Percentiles rank a stretch among this genome's conserved stretches.
Conservation (phyloP, 2,113 vertebrate species). For the Strix uralensis region DNA sequence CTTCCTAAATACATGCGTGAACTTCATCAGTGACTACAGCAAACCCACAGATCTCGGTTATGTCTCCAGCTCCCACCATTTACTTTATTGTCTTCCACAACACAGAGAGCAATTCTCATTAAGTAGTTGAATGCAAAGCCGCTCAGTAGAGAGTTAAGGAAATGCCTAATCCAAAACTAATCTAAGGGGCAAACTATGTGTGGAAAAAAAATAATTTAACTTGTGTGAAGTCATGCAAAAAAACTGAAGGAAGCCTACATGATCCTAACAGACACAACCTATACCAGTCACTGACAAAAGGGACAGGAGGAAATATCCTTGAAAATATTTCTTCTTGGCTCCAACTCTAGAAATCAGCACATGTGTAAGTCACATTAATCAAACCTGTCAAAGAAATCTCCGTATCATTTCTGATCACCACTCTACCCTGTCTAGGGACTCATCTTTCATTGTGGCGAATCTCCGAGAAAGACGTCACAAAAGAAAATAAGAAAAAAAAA, state of each 20-base stretch:
- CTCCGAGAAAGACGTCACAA: neutral
- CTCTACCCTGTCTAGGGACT: neutral
- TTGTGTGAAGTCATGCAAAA: neutral
- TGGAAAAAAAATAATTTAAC: neutral
- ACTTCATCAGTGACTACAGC: neutral
- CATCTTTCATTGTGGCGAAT: neutral
- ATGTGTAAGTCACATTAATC: neutral
- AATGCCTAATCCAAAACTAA: neutral
- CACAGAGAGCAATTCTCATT: neutral
- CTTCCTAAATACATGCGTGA: neutral
- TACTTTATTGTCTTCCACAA: neutral
- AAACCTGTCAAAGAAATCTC: neutral
- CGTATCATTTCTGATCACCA: neutral
- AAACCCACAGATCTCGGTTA: neutral
- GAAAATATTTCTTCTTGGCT: neutral
- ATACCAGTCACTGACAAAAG: neutral
- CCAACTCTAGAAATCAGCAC: neutral
- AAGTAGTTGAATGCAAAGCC: neutral
- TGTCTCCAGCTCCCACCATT: neutral
- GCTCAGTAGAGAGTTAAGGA: neutral
- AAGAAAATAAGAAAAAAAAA: neutral
- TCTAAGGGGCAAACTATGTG: neutral
- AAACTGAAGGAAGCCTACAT: neutral
- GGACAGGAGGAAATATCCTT: neutral
- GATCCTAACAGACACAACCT: neutral